phyloP scores from a whole-genome alignment of 2,888 invertebrate species.

The Drosophila antonietae region DNA sequence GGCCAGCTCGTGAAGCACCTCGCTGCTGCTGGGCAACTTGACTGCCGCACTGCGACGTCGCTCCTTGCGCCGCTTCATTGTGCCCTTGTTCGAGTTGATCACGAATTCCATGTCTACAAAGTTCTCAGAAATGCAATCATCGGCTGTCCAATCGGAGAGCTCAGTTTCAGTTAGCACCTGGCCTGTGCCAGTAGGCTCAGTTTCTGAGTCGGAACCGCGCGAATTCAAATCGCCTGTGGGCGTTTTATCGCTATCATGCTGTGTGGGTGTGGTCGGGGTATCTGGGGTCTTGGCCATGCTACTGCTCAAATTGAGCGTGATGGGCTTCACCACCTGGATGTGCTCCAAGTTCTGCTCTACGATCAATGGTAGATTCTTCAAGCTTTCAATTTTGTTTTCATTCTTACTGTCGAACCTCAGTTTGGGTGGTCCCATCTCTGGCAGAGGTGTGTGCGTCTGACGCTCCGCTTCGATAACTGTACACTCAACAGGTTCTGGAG shows the following conservation, averaged over 20 bases:
- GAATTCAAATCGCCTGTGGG: conserved; percentile 82
- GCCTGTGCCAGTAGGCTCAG: conserved; percentile 86
- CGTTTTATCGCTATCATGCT: conserved; percentile 83
- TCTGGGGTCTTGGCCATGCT: conserved; percentile 59
- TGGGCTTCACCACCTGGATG: conserved; percentile 78
- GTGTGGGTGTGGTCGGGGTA: conserved; percentile 64
- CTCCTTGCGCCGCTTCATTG: conserved; percentile 83
- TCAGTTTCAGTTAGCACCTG: conserved; percentile 93
- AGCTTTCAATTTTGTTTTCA: conserved; percentile 84
- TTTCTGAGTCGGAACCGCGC: conserved; percentile 88
- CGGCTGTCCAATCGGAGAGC: conserved; percentile 95
- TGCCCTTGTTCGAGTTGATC: conserved; percentile 86
- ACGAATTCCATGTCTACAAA: conserved; percentile 88
- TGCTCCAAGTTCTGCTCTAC: conserved; percentile 75
- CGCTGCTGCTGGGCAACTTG: conserved; percentile 78
- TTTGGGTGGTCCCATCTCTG: conserved; percentile 74
- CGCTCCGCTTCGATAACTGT: conserved; percentile 75
- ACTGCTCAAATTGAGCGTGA: conserved; percentile 75
- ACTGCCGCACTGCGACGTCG: conserved; percentile 75
- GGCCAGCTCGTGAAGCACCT: conserved; percentile 69
- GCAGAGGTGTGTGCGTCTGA: conserved; percentile 55
- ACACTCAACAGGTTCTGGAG: conserved; percentile 79
- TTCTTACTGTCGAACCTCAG: conserved; percentile 84
- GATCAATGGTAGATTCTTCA: conserved; percentile 83
- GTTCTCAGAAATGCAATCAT: conserved; percentile 91